These are phyloP conservation scores for Adelognathus sp. DNA, from an alignment of 2,888 invertebrate species.

Conservation along the genomic window DNA sequence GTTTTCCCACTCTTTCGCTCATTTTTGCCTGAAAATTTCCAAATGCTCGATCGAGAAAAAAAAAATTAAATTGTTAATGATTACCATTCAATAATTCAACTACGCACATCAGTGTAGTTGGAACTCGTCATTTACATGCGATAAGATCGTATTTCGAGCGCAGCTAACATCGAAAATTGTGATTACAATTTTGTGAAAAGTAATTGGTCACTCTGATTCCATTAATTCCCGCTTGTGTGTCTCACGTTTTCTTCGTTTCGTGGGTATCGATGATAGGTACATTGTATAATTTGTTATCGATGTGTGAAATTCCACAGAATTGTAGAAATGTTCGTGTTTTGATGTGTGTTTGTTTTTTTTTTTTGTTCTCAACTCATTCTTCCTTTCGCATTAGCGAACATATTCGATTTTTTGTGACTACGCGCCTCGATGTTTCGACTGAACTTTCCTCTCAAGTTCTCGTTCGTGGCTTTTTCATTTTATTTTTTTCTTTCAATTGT, in stretches of 20 bases:
- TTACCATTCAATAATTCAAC: neutral
- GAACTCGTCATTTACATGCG: neutral
- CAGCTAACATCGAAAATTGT: neutral
- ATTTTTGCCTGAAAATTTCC: neutral
- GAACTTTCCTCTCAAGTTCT: neutral
- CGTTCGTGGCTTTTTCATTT: conserved; percentile 7
- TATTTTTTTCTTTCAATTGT: conserved; percentile 8
- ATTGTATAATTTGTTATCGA: conserved; percentile 16
- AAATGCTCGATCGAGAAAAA: neutral
- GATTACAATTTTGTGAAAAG: neutral
- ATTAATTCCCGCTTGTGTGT: neutral
- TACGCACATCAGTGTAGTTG: neutral
- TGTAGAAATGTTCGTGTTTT: conserved; percentile 29
- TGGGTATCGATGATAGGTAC: conserved; percentile 26
- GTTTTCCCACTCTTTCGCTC: neutral
- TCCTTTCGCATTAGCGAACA: conserved; percentile 7
- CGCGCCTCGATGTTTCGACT: conserved; percentile 36
- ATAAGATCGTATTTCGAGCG: neutral
- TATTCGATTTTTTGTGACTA: too few relatives aligned
- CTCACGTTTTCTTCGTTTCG: neutral
- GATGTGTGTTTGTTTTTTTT: conserved; percentile 16
- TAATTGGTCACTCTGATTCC: neutral
- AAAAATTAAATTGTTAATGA: neutral
- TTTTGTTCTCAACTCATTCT: conserved; percentile 4
- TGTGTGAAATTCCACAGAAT: neutral